Conservation (phyloP, 1,140 invertebrate genomes). For the Dendrolimus punctatus region DNA sequence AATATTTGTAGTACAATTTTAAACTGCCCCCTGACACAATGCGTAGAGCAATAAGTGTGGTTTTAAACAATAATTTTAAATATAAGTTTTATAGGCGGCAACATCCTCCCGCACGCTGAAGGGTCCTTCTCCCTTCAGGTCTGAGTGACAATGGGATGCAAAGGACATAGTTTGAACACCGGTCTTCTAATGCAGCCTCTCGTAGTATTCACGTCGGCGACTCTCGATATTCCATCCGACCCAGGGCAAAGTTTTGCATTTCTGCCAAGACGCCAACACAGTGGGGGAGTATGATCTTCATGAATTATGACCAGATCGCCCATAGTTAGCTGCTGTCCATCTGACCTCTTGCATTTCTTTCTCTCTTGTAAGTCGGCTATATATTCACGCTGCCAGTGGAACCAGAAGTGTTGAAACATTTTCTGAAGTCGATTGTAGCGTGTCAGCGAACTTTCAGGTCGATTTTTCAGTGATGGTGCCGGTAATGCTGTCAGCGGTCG, state of each 20-base stretch:
- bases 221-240: constrained; percentile 13
- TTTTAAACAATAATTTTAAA: no score
- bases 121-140: no score
- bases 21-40: no score
- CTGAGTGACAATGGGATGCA: no score
- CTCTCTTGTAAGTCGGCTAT: constrained; percentile 15
- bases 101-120: no score
- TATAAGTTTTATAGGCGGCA: no score
- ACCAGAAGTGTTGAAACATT: constrained; percentile 18
- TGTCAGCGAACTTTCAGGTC: not conserved
- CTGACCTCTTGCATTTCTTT: constrained; percentile 16
- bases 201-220: constrained; percentile 9
- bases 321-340: constrained; percentile 5
- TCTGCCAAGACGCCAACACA: constrained; percentile 11
- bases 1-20: no score
- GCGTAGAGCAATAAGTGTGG: no score
- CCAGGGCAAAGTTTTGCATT: constrained; percentile 8
- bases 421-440: constrained; percentile 8
- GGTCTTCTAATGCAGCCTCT: constrained; percentile 7
- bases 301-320: constrained; percentile 21
- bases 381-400: constrained; percentile 20
- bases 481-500: constrained; percentile 4
- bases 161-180: constrained; percentile 7
- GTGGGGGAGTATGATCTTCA: no score
- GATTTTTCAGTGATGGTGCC: not conserved